Evolutionary conservation across 2,888 invertebrate species (phyloP).

Genomic region (Drosophila histrio): DNA sequence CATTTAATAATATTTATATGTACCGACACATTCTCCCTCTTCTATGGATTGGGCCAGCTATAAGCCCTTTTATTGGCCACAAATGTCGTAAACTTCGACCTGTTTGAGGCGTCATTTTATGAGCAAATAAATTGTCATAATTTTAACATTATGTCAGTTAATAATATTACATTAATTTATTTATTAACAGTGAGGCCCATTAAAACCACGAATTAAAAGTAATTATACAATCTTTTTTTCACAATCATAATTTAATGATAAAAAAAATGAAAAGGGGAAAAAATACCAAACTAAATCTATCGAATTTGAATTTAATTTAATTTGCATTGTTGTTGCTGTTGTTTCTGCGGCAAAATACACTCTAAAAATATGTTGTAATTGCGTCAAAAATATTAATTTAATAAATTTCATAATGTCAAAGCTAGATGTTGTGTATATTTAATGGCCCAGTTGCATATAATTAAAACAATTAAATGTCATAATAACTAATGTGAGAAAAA

Average conservation of each 20-base stretch:
- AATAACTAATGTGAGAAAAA: constrained; percentile 60
- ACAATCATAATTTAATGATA: constrained; percentile 5
- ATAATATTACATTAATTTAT: constrained; percentile 72
- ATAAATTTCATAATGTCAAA: constrained; percentile 68
- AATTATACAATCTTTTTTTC: constrained; percentile 48
- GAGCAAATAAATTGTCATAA: constrained; percentile 54
- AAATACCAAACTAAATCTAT: constrained; percentile 8
- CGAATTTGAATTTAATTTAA: constrained; percentile 50
- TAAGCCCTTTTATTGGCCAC: constrained; percentile 4
- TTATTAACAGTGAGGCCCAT: constrained; percentile 29
- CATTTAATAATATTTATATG: constrained; percentile 41
- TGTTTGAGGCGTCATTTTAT: constrained; percentile 29
- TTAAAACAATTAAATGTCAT: constrained; percentile 75
- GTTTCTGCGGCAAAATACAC: constrained; percentile 12
- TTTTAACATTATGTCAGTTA: constrained; percentile 64
- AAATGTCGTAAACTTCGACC: constrained; percentile 34
- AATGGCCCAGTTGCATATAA: constrained; percentile 61
- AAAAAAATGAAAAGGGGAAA: background rate
- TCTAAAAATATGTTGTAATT: constrained; percentile 40
- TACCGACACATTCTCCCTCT: constrained; percentile 35
- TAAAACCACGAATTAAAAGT: constrained; percentile 48
- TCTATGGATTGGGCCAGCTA: background rate
- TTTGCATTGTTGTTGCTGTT: constrained; percentile 27
- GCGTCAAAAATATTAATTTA: constrained; percentile 60
- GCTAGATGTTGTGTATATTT: constrained; percentile 45